Base-by-base conservation (phyloP, 35 echinoderm and acorn worm species). In the Apostichopus parvimensis region DNA sequence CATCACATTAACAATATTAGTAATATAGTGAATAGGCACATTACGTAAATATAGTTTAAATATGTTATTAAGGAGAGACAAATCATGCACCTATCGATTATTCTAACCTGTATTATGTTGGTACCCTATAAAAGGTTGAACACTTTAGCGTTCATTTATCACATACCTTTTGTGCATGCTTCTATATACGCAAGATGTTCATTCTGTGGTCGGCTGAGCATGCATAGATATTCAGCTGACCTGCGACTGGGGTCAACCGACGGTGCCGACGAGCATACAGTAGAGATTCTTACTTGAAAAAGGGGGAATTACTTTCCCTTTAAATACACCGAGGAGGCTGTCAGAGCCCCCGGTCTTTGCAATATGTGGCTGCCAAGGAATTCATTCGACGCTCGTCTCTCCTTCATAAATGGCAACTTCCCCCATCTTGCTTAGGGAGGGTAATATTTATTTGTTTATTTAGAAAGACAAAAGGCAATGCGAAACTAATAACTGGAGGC, bases 381-480 rank as follows among this genome's bases (percentile, higher is more conserved):
- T 75, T 14, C 71, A 22, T 75, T 22, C 21, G 14, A 18, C 17
- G 71, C 71, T 75, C 71, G 15, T 22, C 13, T 22, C 6, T 75
- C 71, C 20, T 18, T n/a, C 71, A 18, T 75, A 75, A 75, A 18
- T 75, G 20, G 71, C 17, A 20, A 75, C 71, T 18, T 75, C 71
- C 21, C 71, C 71, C 71, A 75, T 75, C 71, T 22, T 75, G 71
- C 71, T 75, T 18, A 20, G 71, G 23, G 23, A 52, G 6, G 57
- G 81, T 59, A 84, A 84, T 84, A 59, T 84, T 84, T 84, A 84
- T 84, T 84, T 84, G 81, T 84, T 84, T 84, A 84, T 84, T 84
- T 84, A 84, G 22, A 84, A 84, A 84, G 81, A 84, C 81, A 84
- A 84, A 56, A 84, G 81, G 56, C 54, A 84, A 56, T 84, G 81